Evolutionary conservation across 2,797 vertebrate species (phyloP).

Genomic region (Crocidura indochinensis): DNA sequence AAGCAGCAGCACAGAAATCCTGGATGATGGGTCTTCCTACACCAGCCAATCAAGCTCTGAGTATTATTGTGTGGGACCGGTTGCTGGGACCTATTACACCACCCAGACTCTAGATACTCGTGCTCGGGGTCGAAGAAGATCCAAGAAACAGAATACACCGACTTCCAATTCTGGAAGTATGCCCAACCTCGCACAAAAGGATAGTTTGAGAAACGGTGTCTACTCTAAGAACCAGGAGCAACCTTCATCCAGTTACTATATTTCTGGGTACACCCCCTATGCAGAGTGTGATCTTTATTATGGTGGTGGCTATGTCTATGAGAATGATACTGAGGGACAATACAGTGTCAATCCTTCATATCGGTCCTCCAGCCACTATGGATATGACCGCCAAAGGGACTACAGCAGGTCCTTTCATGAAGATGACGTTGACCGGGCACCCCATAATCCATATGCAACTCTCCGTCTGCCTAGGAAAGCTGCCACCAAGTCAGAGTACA

Average conservation of each 20-base stretch:
- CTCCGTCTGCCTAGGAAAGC: constrained; percentile 94
- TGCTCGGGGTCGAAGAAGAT: constrained; percentile 92
- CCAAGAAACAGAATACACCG: constrained; percentile 92
- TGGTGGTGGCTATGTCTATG: constrained; percentile 92
- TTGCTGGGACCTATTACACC: constrained; percentile 89
- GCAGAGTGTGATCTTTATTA: constrained; percentile 92
- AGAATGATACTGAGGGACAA: constrained; percentile 96
- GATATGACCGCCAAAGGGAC: constrained; percentile 91
- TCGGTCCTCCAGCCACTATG: constrained; percentile 90
- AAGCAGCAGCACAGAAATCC: constrained; percentile 97
- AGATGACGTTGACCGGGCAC: constrained; percentile 92
- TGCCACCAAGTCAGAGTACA: constrained; percentile 91
- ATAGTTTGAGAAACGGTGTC: constrained; percentile 89
- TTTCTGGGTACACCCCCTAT: constrained; percentile 93
- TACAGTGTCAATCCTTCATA: constrained; percentile 95
- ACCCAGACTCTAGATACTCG: constrained; percentile 92
- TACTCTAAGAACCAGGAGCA: constrained; percentile 91
- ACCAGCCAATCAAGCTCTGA: constrained; percentile 98
- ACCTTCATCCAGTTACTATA: constrained; percentile 93
- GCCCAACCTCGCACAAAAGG: constrained; percentile 96
- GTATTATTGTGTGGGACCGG: constrained; percentile 91
- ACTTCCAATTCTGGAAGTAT: constrained; percentile 96
- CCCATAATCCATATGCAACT: constrained; percentile 95
- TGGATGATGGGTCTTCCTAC: constrained; percentile 97
- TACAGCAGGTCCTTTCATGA: constrained; percentile 90